These are phyloP conservation scores for Eristalinus aeneus DNA, from an alignment of 2,888 invertebrate species.

Conservation along the genomic window DNA sequence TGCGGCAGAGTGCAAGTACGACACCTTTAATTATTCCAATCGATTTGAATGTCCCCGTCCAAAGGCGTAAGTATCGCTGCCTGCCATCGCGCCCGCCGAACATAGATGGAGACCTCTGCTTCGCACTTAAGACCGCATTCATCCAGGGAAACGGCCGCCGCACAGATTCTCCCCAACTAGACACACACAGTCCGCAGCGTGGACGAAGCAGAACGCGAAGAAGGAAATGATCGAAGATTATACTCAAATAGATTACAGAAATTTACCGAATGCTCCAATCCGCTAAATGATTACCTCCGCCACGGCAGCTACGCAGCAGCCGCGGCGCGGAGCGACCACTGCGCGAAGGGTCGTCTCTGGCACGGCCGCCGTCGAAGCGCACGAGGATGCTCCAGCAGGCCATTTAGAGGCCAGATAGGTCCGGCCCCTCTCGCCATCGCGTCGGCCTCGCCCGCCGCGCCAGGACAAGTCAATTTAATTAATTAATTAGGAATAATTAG, in stretches of 20 bases:
- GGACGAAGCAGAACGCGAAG: constrained; percentile 30
- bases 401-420: constrained; percentile 32
- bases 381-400: constrained; percentile 53
- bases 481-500: constrained; percentile 71
- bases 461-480: constrained; percentile 71
- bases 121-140: constrained; percentile 39
- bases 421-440: constrained; percentile 31
- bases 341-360: constrained; percentile 11
- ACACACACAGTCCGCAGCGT: not conserved
- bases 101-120: constrained; percentile 13
- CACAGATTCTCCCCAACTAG: constrained; percentile 23
- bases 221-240: constrained; percentile 70
- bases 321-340: not conserved
- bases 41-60: constrained; percentile 67
- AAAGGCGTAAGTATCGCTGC: constrained; percentile 60
- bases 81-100: constrained; percentile 12
- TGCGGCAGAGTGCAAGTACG: constrained; percentile 57
- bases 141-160: constrained; percentile 3
- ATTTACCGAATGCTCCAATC: constrained; percentile 70
- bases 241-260: constrained; percentile 69
- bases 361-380: not conserved
- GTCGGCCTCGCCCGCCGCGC: constrained; percentile 8
- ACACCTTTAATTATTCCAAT: constrained; percentile 71
- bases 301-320: constrained; percentile 32
- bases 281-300: constrained; percentile 69